Percentiles rank a stretch among this genome's conserved stretches.
phyloP scores from a whole-genome alignment of 1,140 invertebrate species.

The Dreissena rostriformis region DNA sequence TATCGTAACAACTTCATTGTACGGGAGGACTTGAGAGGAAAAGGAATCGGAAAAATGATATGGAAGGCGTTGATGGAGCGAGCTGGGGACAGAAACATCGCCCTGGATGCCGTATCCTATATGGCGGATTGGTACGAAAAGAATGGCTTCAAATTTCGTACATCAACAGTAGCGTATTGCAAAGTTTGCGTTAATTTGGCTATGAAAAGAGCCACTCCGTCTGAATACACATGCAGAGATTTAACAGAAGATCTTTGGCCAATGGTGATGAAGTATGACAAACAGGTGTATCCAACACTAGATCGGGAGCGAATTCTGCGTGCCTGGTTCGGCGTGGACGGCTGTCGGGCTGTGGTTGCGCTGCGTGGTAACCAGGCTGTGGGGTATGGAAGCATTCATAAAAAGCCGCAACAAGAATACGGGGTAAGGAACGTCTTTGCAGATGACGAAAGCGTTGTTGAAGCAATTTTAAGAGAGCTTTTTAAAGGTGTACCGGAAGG shows the following conservation, averaged over 20 bases:
- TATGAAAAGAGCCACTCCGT: background rate
- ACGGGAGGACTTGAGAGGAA: background rate
- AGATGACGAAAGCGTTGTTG: background rate
- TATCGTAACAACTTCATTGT: slow-evolving; percentile 1
- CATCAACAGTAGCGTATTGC: no score
- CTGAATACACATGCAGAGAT: background rate
- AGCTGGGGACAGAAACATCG: slow-evolving; percentile 7
- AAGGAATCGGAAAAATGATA: background rate
- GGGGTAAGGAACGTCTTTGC: slow-evolving; percentile 5
- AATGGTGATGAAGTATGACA: background rate
- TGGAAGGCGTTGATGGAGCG: background rate
- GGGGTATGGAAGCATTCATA: slow-evolving; percentile 1
- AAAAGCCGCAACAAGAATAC: background rate
- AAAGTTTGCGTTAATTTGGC: background rate
- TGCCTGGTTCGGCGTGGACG: background rate
- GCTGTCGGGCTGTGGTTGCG: background rate
- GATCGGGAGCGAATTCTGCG: slow-evolving; percentile 10
- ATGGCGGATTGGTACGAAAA: background rate
- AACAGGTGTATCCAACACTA: background rate
- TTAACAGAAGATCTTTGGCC: background rate
- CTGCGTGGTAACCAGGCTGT: background rate
- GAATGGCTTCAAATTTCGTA: slow-evolving; percentile 1
- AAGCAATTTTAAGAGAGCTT: slow-evolving; percentile 3
- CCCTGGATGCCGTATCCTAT: background rate
- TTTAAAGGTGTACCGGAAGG: background rate